Conservation (phyloP, 2,797 vertebrate genomes). For the Coregonus suidteri region DNA sequence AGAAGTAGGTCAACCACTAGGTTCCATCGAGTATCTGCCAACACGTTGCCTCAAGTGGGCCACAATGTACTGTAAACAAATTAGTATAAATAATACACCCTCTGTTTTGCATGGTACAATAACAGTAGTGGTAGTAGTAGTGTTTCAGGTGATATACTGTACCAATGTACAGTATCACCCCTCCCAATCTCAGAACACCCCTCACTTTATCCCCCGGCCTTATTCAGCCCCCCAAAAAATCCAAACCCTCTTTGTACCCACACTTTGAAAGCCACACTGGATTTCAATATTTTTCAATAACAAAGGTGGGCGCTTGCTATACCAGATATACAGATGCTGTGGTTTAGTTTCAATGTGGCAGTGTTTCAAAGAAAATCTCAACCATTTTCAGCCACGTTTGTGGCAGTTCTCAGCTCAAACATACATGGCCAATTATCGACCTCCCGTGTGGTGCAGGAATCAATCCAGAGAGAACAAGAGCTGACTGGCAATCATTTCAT, state of each 20-base stretch:
- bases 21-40: neutral
- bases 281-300: neutral
- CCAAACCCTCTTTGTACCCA: neutral
- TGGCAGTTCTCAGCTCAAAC: conserved; percentile 12
- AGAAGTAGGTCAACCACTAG: neutral
- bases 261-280: neutral
- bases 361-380: conserved; percentile 3
- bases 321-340: neutral
- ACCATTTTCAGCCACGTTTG: neutral
- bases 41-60: neutral
- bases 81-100: neutral
- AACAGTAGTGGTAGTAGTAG: neutral
- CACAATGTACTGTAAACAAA: neutral
- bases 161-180: neutral
- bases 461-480: conserved; percentile 6
- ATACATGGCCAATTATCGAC: conserved; percentile 21
- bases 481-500: neutral
- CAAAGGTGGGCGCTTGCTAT: neutral
- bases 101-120: neutral
- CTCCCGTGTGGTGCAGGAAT: conserved; percentile 1
- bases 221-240: neutral
- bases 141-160: neutral
- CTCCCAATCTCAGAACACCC: neutral
- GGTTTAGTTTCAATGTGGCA: neutral
- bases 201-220: neutral